Conservation (phyloP, 2,888 invertebrate genomes). For the Stenoptilia bipunctidactyla region DNA sequence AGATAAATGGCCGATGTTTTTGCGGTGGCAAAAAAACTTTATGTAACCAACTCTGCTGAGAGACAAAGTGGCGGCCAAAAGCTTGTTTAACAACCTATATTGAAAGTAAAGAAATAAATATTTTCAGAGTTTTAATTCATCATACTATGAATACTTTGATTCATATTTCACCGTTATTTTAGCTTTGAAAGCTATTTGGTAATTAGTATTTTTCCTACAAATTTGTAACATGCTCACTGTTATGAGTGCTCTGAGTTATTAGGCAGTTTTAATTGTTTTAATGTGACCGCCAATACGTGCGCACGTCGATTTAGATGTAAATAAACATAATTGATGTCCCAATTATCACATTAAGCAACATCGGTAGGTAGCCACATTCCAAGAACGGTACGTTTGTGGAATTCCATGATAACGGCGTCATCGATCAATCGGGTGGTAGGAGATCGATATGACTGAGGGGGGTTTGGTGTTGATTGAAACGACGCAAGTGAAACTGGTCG, state of each 20-base stretch:
- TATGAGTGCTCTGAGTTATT: neutral
- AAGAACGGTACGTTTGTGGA: neutral
- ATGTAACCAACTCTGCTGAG: too few species aligned
- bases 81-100: too few species aligned
- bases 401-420: conserved; percentile 22
- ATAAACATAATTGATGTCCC: conserved; percentile 1
- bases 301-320: neutral
- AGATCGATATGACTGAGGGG: conserved; percentile 48
- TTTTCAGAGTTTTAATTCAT: too few species aligned
- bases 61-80: too few species aligned
- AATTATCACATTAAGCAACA: neutral
- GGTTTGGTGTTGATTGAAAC: conserved; percentile 25
- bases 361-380: neutral
- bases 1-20: neutral
- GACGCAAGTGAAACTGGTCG: conserved; percentile 61
- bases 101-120: too few species aligned
- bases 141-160: too few species aligned
- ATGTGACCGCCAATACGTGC: neutral
- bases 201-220: too few species aligned
- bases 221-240: too few species aligned
- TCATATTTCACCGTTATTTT: too few species aligned
- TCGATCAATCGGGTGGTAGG: conserved; percentile 40
- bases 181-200: too few species aligned
- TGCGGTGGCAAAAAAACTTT: neutral
- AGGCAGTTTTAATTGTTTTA: neutral